Evolutionary conservation across 1,140 invertebrate genomes (phyloP).

Genomic region (Ostrea edulis): DNA sequence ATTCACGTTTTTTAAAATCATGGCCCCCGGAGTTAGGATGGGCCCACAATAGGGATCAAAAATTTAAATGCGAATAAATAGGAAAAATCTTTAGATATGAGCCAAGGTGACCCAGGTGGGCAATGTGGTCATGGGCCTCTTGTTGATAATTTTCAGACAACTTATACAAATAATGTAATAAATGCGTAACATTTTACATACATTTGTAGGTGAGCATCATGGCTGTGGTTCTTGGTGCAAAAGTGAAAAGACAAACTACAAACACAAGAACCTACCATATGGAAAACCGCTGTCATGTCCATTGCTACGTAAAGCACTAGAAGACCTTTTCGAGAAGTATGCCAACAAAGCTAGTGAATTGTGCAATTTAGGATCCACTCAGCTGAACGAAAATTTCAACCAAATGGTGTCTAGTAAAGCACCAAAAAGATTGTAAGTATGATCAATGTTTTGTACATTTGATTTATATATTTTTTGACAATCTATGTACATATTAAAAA

Average conservation of each 20-base stretch:
- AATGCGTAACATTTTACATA: neutral
- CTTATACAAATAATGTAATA: too few relatives aligned
- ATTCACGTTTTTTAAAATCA: too few relatives aligned
- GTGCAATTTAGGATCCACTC: too few relatives aligned
- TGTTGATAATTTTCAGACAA: too few relatives aligned
- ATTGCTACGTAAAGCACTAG: neutral
- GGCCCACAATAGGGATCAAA: too few relatives aligned
- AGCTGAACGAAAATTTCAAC: conserved; percentile 45
- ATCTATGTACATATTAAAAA: neutral
- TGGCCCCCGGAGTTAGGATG: too few relatives aligned
- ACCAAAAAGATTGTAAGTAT: conserved; percentile 45
- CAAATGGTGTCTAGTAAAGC: conserved; percentile 46
- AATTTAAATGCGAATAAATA: too few relatives aligned
- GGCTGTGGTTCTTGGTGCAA: conserved; percentile 10
- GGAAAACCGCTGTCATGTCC: neutral
- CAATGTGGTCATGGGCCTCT: too few relatives aligned
- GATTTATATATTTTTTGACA: too few relatives aligned
- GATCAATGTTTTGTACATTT: neutral
- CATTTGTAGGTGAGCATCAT: conserved; percentile 20
- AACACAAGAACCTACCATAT: conserved; percentile 14
- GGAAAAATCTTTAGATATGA: too few relatives aligned
- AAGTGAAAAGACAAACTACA: neutral
- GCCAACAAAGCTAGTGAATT: neutral
- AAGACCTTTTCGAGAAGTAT: conserved; percentile 42
- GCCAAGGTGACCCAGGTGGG: too few relatives aligned